These are phyloP conservation scores for Drosophila oshimai DNA, from an alignment of 1,140 invertebrate species.

Conservation along the genomic window DNA sequence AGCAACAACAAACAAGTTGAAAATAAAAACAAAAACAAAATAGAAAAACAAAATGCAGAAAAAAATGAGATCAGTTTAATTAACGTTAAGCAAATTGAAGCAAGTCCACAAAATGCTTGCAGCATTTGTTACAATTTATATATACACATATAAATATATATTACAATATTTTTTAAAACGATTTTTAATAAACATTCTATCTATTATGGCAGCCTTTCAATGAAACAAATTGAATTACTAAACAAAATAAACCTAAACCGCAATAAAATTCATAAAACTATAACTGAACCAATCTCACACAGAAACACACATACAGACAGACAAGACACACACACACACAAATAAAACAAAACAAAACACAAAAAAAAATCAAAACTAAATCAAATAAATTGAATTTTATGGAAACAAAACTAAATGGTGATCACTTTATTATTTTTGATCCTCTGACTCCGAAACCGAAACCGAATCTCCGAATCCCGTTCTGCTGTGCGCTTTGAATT, in stretches of 20 bases:
- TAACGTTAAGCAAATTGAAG: constrained; percentile 70
- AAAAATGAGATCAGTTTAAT: constrained; percentile 47
- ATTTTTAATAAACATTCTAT: constrained; percentile 79
- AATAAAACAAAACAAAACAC: constrained; percentile 18
- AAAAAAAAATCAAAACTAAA: constrained; percentile 41
- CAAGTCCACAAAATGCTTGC: constrained; percentile 52
- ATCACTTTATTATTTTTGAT: constrained; percentile 65
- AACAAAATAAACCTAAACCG: constrained; percentile 15
- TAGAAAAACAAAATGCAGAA: constrained; percentile 17
- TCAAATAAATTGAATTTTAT: constrained; percentile 75
- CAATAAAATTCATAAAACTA: constrained; percentile 27
- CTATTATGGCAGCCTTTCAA: constrained; percentile 69
- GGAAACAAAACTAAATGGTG: constrained; percentile 66
- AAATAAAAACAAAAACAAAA: constrained; percentile 16
- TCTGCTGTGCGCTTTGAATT: constrained; percentile 70
- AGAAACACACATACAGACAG: constrained; percentile 16
- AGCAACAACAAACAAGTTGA: constrained; percentile 3
- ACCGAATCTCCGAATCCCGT: constrained; percentile 18
- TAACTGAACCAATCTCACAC: constrained; percentile 24
- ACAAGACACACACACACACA: constrained; percentile 28
- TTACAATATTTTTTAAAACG: constrained; percentile 64
- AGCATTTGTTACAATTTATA: constrained; percentile 75
- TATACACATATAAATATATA: constrained; percentile 61
- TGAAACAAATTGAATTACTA: constrained; percentile 43
- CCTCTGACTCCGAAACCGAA: constrained; percentile 45